phyloP scores from a whole-genome alignment of 2,113 vertebrate species.

The Psammodynastes pulverulentus region DNA sequence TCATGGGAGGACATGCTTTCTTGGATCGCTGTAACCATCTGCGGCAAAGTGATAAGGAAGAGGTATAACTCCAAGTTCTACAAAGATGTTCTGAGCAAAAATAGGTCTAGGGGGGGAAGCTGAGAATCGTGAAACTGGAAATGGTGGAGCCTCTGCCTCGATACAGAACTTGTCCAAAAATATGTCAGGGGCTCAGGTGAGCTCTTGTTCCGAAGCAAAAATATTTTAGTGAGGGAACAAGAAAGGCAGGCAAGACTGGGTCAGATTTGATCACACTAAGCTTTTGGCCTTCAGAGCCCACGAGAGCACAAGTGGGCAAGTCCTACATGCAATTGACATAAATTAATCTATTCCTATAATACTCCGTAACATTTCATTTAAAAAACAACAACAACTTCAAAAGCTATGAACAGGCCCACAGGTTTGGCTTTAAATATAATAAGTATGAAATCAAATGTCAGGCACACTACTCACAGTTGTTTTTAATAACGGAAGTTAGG shows the following conservation, averaged over 20 bases:
- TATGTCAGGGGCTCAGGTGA: too few species aligned
- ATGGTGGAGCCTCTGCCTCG: neutral
- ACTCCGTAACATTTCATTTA: neutral
- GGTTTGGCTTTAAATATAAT: neutral
- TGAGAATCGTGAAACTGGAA: neutral
- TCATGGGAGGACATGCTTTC: constrained; percentile 80
- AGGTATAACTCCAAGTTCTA: constrained; percentile 51
- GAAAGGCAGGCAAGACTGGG: neutral
- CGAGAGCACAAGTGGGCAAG: neutral
- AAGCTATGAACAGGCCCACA: neutral
- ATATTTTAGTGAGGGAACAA: neutral
- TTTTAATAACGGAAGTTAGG: neutral
- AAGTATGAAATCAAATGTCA: neutral
- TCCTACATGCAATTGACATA: neutral
- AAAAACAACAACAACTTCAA: neutral
- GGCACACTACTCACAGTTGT: neutral
- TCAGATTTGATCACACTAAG: neutral
- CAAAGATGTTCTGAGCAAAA: neutral
- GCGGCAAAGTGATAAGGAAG: constrained; percentile 80
- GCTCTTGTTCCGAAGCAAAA: neutral
- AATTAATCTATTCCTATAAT: neutral
- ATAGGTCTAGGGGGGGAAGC: too few species aligned
- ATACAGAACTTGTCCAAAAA: neutral
- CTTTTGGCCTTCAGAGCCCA: neutral
- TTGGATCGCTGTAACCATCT: constrained; percentile 85